Evolutionary conservation across 2,797 vertebrate species (phyloP).

Genomic region (Rhinella marina): DNA sequence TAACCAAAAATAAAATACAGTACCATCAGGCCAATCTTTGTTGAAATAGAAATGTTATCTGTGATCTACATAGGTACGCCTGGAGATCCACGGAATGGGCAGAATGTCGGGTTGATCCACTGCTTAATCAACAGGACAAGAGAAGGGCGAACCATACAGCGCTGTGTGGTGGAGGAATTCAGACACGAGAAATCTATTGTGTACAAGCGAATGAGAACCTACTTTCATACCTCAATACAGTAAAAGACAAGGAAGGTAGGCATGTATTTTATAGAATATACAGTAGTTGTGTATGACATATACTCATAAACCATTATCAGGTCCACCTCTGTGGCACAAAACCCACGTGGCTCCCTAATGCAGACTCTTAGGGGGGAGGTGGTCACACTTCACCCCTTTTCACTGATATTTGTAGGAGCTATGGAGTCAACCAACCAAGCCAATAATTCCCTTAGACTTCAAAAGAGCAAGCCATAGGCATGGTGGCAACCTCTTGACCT

Average conservation of each 20-base stretch:
- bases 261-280: neutral
- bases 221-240: slow-evolving; percentile 79
- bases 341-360: too few species aligned
- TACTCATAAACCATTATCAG: too few species aligned
- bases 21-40: neutral
- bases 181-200: slow-evolving; percentile 88
- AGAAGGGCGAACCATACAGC: slow-evolving; percentile 89
- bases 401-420: too few species aligned
- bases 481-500: too few species aligned
- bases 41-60: neutral
- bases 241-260: slow-evolving; percentile 87
- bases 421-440: too few species aligned
- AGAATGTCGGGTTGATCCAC: slow-evolving; percentile 87
- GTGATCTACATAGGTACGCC: slow-evolving; percentile 79
- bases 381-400: too few species aligned
- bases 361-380: too few species aligned
- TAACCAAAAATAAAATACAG: too few species aligned
- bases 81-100: slow-evolving; percentile 94
- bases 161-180: slow-evolving; percentile 90
- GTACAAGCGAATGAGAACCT: slow-evolving; percentile 86
- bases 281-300: too few species aligned
- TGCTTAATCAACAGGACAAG: slow-evolving; percentile 94
- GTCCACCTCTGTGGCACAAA: too few species aligned
- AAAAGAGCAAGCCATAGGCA: too few species aligned
- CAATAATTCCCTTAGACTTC: too few species aligned